A percentile compares a stretch with the other conserved stretches of the same genome.
These are phyloP conservation scores for Craterocephalus amniculus DNA, from an alignment of 2,797 vertebrate genomes.

Conservation along the genomic window DNA sequence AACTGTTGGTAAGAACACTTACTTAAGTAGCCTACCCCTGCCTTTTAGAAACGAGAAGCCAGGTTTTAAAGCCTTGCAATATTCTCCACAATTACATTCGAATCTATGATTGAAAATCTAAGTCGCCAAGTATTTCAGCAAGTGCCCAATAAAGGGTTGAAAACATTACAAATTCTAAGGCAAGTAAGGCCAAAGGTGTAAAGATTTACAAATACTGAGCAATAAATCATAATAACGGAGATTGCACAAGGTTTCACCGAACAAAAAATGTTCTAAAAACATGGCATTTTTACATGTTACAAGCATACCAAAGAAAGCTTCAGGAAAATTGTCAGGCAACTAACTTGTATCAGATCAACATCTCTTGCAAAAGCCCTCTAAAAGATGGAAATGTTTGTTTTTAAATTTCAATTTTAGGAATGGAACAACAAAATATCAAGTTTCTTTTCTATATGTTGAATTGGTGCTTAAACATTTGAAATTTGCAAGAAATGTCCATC, in stretches of 20 bases:
- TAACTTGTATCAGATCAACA: neutral
- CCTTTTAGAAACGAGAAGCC: too few species aligned
- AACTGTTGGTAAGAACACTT: too few species aligned
- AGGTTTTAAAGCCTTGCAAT: too few species aligned
- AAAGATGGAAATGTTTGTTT: neutral
- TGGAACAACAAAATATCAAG: neutral
- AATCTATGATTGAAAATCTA: too few species aligned
- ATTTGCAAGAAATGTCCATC: neutral
- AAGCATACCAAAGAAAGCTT: slow-evolving; percentile 18
- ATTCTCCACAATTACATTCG: too few species aligned
- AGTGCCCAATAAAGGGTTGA: too few species aligned
- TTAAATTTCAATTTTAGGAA: neutral
- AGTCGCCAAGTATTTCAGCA: too few species aligned
- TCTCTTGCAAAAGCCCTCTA: neutral
- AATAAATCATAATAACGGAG: slow-evolving; percentile 30
- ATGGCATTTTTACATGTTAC: slow-evolving; percentile 29
- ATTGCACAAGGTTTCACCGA: neutral
- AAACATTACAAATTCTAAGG: neutral
- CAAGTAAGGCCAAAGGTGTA: slow-evolving; percentile 3
- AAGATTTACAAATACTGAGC: slow-evolving; percentile 24
- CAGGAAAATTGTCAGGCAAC: slow-evolving; percentile 15
- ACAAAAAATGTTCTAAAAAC: slow-evolving; percentile 36
- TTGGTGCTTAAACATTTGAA: neutral
- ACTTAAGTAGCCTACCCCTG: too few species aligned
- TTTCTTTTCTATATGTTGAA: neutral